Evolutionary conservation across 2,797 vertebrate species (phyloP).

Genomic region (Masticophis lateralis): DNA sequence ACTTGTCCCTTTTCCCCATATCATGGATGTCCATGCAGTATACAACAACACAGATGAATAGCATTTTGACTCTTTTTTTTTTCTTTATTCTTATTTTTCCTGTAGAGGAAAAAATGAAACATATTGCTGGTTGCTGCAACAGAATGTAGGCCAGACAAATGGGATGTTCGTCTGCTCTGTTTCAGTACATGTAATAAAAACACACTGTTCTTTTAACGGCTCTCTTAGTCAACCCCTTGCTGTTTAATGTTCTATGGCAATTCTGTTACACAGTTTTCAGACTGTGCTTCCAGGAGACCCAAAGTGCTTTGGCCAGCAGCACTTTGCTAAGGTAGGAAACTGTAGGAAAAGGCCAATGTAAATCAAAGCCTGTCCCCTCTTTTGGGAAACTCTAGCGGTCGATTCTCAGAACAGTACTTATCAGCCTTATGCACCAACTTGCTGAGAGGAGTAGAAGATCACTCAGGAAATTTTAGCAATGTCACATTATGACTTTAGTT

Average conservation of each 20-base stretch:
- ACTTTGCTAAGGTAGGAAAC: not conserved
- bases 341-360: not conserved
- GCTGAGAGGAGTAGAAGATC: not conserved
- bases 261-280: not conserved
- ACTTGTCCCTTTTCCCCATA: not conserved
- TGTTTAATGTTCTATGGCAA: not conserved
- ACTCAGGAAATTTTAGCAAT: not conserved
- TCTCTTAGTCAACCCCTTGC: slow-evolving; percentile 6
- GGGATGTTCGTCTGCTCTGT: slow-evolving; percentile 15
- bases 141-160: slow-evolving; percentile 23
- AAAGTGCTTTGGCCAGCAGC: not conserved
- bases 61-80: not conserved
- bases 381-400: not conserved
- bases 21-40: not conserved
- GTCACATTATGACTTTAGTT: not conserved
- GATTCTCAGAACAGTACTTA: not conserved
- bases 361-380: not conserved
- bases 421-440: not conserved
- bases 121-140: slow-evolving; percentile 7
- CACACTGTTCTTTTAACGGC: slow-evolving; percentile 10
- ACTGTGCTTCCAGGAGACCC: not conserved
- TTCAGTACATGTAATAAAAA: slow-evolving; percentile 20
- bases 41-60: not conserved
- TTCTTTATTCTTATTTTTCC: not conserved
- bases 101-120: not conserved